phyloP scores from a whole-genome alignment of 2,113 vertebrate species.

The Progne subis region DNA sequence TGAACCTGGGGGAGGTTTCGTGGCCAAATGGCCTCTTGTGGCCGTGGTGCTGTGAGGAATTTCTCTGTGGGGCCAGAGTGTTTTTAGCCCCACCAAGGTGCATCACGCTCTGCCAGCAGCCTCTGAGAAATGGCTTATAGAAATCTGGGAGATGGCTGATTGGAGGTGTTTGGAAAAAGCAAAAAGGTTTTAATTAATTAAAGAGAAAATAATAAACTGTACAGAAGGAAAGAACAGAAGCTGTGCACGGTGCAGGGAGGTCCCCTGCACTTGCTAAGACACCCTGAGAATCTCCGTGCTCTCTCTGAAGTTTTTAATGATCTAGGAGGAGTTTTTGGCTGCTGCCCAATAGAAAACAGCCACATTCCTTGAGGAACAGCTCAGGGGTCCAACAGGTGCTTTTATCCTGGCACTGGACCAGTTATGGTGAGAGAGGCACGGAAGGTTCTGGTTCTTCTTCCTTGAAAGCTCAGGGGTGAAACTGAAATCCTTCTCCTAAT shows the following conservation, averaged over 20 bases:
- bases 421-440: background rate
- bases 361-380: too few relatives aligned
- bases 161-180: background rate
- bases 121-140: background rate
- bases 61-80: background rate
- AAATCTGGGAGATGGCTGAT: background rate
- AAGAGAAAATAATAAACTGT: background rate
- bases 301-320: too few relatives aligned
- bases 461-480: background rate
- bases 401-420: background rate
- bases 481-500: background rate
- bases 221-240: background rate
- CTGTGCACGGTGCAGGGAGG: background rate
- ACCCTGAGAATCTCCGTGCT: too few relatives aligned
- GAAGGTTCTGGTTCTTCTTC: background rate
- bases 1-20: background rate
- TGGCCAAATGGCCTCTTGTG: background rate
- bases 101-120: background rate
- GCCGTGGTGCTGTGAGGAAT: background rate
- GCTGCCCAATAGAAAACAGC: too few relatives aligned
- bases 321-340: too few relatives aligned
- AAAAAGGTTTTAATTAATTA: background rate
- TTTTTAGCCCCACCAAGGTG: background rate
- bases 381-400: background rate
- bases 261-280: too few relatives aligned